Conservation (phyloP, 2,113 vertebrate species). For the Anser cygnoides region DNA sequence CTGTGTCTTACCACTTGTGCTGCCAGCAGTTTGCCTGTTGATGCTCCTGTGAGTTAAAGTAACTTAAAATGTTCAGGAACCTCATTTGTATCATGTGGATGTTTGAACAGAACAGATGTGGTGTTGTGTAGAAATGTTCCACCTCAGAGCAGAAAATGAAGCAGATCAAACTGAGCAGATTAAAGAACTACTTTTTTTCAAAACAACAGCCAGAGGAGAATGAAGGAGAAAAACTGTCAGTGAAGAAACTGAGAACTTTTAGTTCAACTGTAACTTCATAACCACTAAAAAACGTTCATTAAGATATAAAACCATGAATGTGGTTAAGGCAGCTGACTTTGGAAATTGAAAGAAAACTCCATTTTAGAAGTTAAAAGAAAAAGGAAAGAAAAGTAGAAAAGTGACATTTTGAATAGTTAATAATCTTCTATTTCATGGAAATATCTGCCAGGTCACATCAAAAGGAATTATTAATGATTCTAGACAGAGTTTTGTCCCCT, state of each 20-base stretch:
- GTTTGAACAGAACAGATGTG: not conserved
- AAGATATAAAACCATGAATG: not conserved
- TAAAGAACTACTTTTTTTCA: not conserved
- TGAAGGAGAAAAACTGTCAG: not conserved
- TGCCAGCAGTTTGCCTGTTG: not conserved
- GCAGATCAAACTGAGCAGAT: not conserved
- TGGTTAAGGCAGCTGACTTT: not conserved
- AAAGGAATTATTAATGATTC: not conserved
- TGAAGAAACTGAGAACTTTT: slow-evolving; percentile 31
- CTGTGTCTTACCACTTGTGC: not conserved
- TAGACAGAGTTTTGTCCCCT: not conserved
- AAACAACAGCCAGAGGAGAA: not conserved
- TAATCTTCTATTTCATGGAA: not conserved
- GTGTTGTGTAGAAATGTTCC: not conserved
- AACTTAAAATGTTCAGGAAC: not conserved
- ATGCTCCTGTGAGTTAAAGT: not conserved
- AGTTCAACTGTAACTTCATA: not conserved
- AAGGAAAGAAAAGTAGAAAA: not conserved
- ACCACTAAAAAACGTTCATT: not conserved
- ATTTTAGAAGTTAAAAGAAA: not conserved
- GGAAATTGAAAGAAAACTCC: not conserved
- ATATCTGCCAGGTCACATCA: not conserved
- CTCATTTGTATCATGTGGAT: not conserved
- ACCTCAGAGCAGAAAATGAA: not conserved
- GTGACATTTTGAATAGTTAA: not conserved